A percentile compares a stretch with the other conserved stretches of the same genome.
These are phyloP conservation scores for Lycia hirtaria DNA, from an alignment of 2,888 invertebrate species.

Conservation along the genomic window DNA sequence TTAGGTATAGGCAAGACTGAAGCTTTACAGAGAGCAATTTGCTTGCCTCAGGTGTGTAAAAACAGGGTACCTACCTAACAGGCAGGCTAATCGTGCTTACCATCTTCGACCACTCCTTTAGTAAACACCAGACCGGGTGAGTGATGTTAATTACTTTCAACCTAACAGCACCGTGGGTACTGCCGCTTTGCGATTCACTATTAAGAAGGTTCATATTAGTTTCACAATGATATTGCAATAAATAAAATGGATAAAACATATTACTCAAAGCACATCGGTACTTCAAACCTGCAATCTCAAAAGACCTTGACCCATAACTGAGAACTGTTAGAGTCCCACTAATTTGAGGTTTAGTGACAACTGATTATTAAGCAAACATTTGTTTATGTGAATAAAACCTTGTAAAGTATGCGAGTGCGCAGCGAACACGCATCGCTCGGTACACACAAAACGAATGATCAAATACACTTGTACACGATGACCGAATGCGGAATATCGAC, in stretches of 20 bases:
- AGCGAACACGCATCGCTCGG: conserved; percentile 43
- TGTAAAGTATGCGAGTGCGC: conserved; percentile 48
- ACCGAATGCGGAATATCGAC: conserved; percentile 72
- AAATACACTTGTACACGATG: conserved; percentile 51
- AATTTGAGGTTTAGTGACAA: conserved; percentile 56
- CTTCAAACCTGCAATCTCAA: conserved; percentile 9
- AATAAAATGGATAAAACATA: conserved; percentile 10
- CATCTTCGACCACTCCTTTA: no score
- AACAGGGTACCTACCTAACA: no score
- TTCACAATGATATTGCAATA: conserved; percentile 14
- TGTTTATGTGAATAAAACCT: conserved; percentile 56
- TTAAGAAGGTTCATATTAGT: conserved; percentile 6
- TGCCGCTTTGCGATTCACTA: not conserved
- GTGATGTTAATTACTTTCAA: no score
- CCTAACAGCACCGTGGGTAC: not conserved
- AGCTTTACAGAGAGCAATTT: no score
- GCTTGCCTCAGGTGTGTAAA: no score
- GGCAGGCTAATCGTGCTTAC: no score
- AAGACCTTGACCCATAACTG: conserved; percentile 21
- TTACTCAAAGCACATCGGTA: conserved; percentile 6
- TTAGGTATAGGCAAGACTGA: no score
- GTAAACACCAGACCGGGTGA: no score
- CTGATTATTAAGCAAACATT: conserved; percentile 59
- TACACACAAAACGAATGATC: conserved; percentile 45
- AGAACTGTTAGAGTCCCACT: conserved; percentile 38